Base-by-base conservation (phyloP, 2,113 vertebrate species). In the Sylvilagus bachmani region DNA sequence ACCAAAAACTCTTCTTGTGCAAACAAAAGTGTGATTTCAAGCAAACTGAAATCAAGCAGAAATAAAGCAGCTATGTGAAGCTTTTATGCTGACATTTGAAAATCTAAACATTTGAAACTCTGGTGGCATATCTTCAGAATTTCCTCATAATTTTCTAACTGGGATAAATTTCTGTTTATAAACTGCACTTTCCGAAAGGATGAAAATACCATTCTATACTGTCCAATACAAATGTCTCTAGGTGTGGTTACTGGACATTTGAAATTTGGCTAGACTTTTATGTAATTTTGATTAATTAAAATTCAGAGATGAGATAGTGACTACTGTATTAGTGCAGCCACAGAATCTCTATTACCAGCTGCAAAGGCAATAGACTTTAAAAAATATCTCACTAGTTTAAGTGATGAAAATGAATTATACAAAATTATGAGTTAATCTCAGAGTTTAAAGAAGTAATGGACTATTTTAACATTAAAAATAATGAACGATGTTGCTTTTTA, bases 1-100 rank as follows among this genome's bases (percentile, higher is more conserved):
- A 58, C 44, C 17, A 58, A 93, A 61, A 90, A 38, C 6, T 80
- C 33, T 89, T 96, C 86, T 95, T 53, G 88, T 78, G 86, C 62
- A 87, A 90, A 90, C 84, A 75, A 94, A 96, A 97, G 31, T 91
- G 73, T 86, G 51, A 94, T 95, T 96, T 97, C 95, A 97, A 95
- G 90, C 89, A 98, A 97, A 98, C 98, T 70, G 78, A 95, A 98
- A 96, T 94, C 61, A 97, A 94, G 73, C 89, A 96, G 88, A 98
- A 97, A 97, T 97, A 85, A 97, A 93, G 90, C 69, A 75, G 61
- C 92, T 93, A 92, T 55, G 53, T 92, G 88, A 91, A 96, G 93
- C 93, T 96, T 97, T 97, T 95, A 95, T 90, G 97, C 77, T 86
- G 95, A 97, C 49, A 94, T 93, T 96, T 96, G 94, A 97, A 96